Evolutionary conservation across 2,113 vertebrate species (phyloP).

Genomic region (Mirounga angustirostris): DNA sequence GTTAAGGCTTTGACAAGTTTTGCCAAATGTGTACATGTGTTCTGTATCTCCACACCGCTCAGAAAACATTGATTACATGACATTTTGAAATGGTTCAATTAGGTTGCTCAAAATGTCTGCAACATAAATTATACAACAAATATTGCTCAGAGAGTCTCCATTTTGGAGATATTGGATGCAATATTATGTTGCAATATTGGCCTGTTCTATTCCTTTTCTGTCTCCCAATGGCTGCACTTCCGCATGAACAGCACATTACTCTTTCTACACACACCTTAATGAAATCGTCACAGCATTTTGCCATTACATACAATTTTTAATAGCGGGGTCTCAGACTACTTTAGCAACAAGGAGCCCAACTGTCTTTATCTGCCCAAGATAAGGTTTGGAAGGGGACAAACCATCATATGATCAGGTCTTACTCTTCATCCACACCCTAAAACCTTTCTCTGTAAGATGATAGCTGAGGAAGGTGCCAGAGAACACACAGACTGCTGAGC

Average conservation of each 20-base stretch:
- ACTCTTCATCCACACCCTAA: not conserved
- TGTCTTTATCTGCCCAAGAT: not conserved
- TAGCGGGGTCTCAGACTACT: not conserved
- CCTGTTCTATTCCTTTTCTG: slow-evolving; percentile 64
- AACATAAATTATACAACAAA: slow-evolving; percentile 83
- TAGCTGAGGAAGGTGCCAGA: rapidly evolving
- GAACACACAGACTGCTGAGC: not conserved
- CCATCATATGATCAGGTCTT: not conserved
- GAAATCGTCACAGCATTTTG: not conserved
- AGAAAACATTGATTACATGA: slow-evolving; percentile 82
- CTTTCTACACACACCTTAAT: slow-evolving; percentile 61
- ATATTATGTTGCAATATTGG: not conserved
- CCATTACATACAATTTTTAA: not conserved
- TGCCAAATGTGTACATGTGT: slow-evolving; percentile 74
- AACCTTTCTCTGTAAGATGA: not conserved
- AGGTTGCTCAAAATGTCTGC: slow-evolving; percentile 82
- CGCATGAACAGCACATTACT: slow-evolving; percentile 72
- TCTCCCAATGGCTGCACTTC: slow-evolving; percentile 65
- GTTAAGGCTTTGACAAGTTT: slow-evolving; percentile 78
- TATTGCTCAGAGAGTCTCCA: slow-evolving; percentile 68
- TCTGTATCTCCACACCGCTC: slow-evolving; percentile 75
- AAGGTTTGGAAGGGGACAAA: not conserved
- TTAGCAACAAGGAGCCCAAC: not conserved
- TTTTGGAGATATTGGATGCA: slow-evolving; percentile 39
- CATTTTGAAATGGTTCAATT: slow-evolving; percentile 85